Evolutionary conservation across 2,888 invertebrate genomes (phyloP), one percentile per base, ranked within the genome.

Genomic region (Priocnemis perturbator): DNA sequence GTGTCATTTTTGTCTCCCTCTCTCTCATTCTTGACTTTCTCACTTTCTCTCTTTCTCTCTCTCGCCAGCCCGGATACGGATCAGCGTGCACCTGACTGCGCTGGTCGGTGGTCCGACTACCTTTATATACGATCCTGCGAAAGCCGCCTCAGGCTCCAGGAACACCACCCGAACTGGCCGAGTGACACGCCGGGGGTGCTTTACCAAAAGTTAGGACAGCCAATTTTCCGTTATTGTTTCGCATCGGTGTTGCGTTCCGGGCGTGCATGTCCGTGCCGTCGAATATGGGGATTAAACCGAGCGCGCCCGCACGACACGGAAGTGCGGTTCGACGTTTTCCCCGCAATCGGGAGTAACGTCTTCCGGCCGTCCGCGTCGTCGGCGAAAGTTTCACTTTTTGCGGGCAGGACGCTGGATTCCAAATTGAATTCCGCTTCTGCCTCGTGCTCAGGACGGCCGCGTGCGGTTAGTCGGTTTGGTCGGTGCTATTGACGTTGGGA

Each of bases 191-290:
- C 52, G 52, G 3, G 52, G 17, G 47, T 47, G 52, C 63, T 61
- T 3, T 44, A 58, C 58, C 7, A 48, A 66, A 71, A 74, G 64
- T 74, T 76, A 20, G 47, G 56, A 37, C 50, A 26, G 23, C 21
- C 72, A 72, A 75, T 76, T 72, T 75, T 72, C 69, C 48, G 63
- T 74, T 69, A 75, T 67, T 69, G 69, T 64, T 65, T 50, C 57
- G 62, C 44, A 50, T 26, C n/a, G 45, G 4, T 11, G 47, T n/a
- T 11, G 50, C 50, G 9, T 50, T 3, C 17, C 50, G 11, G 19
- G 26, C 45, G 48, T 50, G 57, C 52, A 19, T 53, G 23, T 26
- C 53, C 37, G 57, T 21, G 50, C 48, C 57, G 45, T 48, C 60
- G 45, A 44, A 23, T 7, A 60, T 60, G 50, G 63, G 60, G 65